phyloP scores from a whole-genome alignment of 1,140 invertebrate species.

The Kradibia gibbosae region DNA sequence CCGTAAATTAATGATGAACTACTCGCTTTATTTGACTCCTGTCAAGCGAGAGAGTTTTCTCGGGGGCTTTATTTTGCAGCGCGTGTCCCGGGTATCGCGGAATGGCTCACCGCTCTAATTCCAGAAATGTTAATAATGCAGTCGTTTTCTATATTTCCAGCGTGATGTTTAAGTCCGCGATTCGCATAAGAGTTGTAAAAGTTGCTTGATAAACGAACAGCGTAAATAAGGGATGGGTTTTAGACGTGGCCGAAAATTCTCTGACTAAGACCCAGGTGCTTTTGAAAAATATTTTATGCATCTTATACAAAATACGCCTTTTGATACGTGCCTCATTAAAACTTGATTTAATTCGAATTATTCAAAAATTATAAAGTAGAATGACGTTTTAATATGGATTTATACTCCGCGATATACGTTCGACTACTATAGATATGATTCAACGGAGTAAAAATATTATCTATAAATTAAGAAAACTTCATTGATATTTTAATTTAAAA shows the following conservation, averaged over 20 bases:
- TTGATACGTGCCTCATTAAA: neutral
- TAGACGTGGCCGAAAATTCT: neutral
- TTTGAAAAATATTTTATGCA: neutral
- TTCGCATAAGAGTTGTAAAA: neutral
- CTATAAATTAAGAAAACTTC: too few relatives aligned
- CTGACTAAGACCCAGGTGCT: neutral
- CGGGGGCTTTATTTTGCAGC: constrained; percentile 43
- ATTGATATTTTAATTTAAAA: too few relatives aligned
- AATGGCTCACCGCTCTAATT: neutral
- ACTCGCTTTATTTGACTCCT: constrained; percentile 38
- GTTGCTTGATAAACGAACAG: neutral
- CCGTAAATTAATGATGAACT: constrained; percentile 48
- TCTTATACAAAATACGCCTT: neutral
- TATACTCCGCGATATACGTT: neutral
- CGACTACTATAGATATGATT: too few relatives aligned
- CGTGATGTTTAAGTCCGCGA: constrained; percentile 7
- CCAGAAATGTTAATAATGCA: constrained; percentile 7
- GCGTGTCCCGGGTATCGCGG: neutral
- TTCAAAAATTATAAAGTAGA: neutral
- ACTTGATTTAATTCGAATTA: neutral
- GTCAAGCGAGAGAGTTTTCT: constrained; percentile 37
- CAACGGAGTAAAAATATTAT: too few relatives aligned
- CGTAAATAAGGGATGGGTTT: constrained; percentile 7
- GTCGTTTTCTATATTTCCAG: neutral
- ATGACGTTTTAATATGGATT: neutral